Evolutionary conservation across 2,113 vertebrate species (phyloP), one percentile per base, ranked within the genome.

Genomic region (Caranx ignobilis): DNA sequence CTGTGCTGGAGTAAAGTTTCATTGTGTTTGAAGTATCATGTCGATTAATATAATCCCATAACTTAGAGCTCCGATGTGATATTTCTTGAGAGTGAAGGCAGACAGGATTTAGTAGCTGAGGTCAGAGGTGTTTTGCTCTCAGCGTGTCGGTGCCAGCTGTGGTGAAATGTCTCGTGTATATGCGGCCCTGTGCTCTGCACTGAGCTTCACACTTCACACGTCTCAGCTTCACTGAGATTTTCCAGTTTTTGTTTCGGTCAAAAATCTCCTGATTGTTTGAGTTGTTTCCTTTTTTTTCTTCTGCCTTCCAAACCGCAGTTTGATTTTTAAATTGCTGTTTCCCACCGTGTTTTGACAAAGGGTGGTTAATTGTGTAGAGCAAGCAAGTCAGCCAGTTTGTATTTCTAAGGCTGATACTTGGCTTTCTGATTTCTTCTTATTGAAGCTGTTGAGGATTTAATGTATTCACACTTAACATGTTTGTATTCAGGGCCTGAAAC

Each of bases 131-230:
- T 70, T 66, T 62, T 41, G 41, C 61, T 47, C 56, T 76, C 26
- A n/a, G 62, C 52, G 52, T 55, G 67, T 69, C 13, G 19, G 37
- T 71, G 61, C 55, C 77, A 59, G 75, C 43, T 56, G 11, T 39
- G 50, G 55, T 65, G 75, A 85, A 79, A 63, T 76, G 15, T 70
- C 18, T 66, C 7, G 16, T 75, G 71, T 55, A 41, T 39, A 50
- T 75, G 79, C 54, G 11, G 47, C 31, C 12, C 43, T n/a, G 5
- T 41, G 80, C 26, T 78, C 43, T 15, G 66, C 31, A 10, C 61
- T 56, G 7, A 12, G 59, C 45, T 47, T 16, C 52, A 11, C 18
- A 64, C 45, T 39, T 16, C 52, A 11, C n/a, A 21, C 5, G 1
- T 13, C 0, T 0, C 21, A 18, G 31, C 16, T 5, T 55, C 11